Percentiles rank a stretch among this genome's conserved stretches.
These are phyloP conservation scores for Sphinx pinastri DNA, from an alignment of 2,888 invertebrate genomes.

Conservation along the genomic window DNA sequence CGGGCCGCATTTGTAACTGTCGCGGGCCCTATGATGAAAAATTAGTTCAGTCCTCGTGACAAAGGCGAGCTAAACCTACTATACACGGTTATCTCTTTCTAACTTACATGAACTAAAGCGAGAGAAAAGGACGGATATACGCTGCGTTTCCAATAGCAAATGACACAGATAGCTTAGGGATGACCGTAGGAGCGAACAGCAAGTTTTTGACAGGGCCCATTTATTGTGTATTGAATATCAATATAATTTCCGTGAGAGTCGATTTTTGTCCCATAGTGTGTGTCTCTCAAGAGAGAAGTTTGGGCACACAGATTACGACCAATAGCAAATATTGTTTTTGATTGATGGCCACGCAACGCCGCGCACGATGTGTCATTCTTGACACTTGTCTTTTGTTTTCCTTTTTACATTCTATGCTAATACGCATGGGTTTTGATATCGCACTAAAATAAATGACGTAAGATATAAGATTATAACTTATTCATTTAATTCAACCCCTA, in stretches of 20 bases:
- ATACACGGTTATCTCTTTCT: constrained; percentile 69
- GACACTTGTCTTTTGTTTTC: constrained; percentile 16
- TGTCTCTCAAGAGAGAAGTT: constrained; percentile 71
- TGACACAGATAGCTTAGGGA: constrained; percentile 84
- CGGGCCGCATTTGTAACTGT: constrained; percentile 84
- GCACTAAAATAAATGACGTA: no score
- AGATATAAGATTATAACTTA: no score
- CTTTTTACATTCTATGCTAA: background rate
- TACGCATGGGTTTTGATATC: background rate
- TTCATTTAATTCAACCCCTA: no score
- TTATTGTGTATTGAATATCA: constrained; percentile 85
- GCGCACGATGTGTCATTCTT: constrained; percentile 54
- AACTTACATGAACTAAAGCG: constrained; percentile 49
- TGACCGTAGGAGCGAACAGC: constrained; percentile 84
- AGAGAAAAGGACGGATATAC: constrained; percentile 56
- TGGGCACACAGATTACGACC: constrained; percentile 79
- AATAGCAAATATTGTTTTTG: constrained; percentile 79
- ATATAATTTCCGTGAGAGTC: constrained; percentile 83
- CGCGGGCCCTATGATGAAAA: constrained; percentile 84
- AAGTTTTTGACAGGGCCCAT: constrained; percentile 84
- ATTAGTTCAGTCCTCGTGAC: constrained; percentile 83
- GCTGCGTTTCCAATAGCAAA: constrained; percentile 82
- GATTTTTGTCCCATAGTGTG: constrained; percentile 79
- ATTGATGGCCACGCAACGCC: constrained; percentile 71
- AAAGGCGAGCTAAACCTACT: constrained; percentile 81